Conservation (phyloP, 2,797 vertebrate species). For the Acanthurus leucopareius region DNA sequence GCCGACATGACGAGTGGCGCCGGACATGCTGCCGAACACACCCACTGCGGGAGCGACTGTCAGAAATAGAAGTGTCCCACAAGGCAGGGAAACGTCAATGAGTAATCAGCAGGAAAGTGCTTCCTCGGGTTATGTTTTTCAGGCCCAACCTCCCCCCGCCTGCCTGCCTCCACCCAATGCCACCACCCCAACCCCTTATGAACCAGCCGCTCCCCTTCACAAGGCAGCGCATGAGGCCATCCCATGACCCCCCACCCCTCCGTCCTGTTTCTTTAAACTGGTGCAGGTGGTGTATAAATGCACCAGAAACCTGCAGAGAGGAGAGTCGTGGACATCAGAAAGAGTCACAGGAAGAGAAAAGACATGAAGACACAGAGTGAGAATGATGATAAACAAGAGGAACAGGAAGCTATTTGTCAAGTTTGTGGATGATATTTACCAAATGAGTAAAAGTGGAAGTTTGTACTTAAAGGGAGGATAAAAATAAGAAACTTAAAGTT, state of each 20-base stretch:
- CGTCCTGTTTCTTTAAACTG: conserved; percentile 39
- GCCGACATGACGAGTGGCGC: conserved; percentile 70
- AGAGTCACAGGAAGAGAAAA: conserved; percentile 15
- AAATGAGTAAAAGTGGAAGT: not conserved
- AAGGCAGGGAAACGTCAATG: conserved; percentile 78
- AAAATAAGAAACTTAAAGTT: too few species aligned
- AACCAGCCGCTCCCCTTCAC: conserved; percentile 65
- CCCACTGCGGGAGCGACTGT: conserved; percentile 70
- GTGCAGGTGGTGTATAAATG: conserved; percentile 55
- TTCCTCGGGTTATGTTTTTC: conserved; percentile 71
- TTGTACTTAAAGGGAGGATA: not conserved
- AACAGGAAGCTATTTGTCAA: too few species aligned
- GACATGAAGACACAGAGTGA: conserved; percentile 22
- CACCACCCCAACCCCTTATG: conserved; percentile 46
- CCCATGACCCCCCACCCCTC: conserved; percentile 57
- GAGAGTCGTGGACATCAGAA: conserved; percentile 25
- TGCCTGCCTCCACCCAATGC: too few species aligned
- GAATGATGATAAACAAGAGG: too few species aligned
- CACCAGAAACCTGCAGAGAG: conserved; percentile 54
- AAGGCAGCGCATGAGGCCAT: conserved; percentile 36
- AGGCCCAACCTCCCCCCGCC: conserved; percentile 55
- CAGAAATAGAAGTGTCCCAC: conserved; percentile 77
- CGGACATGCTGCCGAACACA: conserved; percentile 67
- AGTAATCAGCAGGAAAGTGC: conserved; percentile 78
- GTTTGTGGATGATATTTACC: too few species aligned